Conservation (phyloP, 35 echinoderm and acorn worm species). For the Acanthaster planci region DNA sequence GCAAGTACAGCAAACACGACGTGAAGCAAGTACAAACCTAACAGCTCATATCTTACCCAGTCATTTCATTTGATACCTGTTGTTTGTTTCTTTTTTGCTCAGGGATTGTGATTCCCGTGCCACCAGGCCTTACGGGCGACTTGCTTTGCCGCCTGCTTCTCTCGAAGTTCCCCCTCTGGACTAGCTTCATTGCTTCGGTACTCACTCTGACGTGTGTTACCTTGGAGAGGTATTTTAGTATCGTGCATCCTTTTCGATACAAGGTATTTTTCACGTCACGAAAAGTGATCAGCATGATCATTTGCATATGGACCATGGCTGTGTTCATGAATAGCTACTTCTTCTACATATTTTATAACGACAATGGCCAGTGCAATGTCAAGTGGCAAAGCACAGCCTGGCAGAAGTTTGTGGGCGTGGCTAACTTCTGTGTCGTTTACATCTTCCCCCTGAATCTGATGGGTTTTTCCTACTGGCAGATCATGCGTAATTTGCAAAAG, state of each 20-base stretch:
- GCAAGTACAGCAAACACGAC: too few relatives aligned
- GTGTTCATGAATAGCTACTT: slow-evolving; percentile 77
- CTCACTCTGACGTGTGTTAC: slow-evolving; percentile 78
- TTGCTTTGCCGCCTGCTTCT: slow-evolving; percentile 71
- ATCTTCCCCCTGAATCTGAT: slow-evolving; percentile 75
- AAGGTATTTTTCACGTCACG: slow-evolving; percentile 57
- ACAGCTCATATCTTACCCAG: background rate
- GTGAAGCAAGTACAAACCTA: background rate
- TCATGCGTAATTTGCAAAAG: slow-evolving; percentile 56
- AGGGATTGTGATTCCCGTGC: slow-evolving; percentile 83
- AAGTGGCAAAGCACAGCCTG: slow-evolving; percentile 59
- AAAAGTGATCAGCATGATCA: slow-evolving; percentile 66
- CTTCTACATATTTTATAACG: slow-evolving; percentile 66
- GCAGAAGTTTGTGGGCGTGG: slow-evolving; percentile 61
- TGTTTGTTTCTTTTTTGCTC: too few relatives aligned
- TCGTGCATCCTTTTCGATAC: slow-evolving; percentile 74
- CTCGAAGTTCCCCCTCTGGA: slow-evolving; percentile 90
- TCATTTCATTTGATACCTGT: too few relatives aligned
- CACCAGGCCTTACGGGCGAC: slow-evolving; percentile 57
- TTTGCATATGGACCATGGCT: slow-evolving; percentile 60
- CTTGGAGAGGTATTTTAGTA: slow-evolving; percentile 84
- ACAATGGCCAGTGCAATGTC: slow-evolving; percentile 42
- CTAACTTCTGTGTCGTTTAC: slow-evolving; percentile 80
- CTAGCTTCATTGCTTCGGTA: slow-evolving; percentile 72
- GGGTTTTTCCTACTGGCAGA: slow-evolving; percentile 70